Evolutionary conservation across 2,888 invertebrate genomes (phyloP), one percentile per base, ranked within the genome.

Genomic region (Bruchidius siliquastri): DNA sequence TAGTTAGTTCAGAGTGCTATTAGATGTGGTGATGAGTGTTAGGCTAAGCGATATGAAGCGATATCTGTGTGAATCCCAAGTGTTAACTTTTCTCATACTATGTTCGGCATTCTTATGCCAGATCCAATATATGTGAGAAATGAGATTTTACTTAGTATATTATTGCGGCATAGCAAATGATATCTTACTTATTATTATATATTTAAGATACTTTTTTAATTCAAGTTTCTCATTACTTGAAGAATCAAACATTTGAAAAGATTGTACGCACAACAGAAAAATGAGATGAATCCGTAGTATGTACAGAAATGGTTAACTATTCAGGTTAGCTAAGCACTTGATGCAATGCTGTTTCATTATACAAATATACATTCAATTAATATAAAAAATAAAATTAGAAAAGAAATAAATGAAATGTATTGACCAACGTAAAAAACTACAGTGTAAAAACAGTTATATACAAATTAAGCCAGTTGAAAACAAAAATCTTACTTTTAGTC

Each of bases 61-160:
- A 20, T 68, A 18, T 74, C 70, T 72, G 72, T 69, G 67, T 49
- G n/a, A 8, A 26, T 26, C 3, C 49, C 30, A 30, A 30, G 4
- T 49, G 49, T 13, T 49, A 13, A 13, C 13, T 49, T 18, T 49
- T 49, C 26, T 49, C 49, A 13, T 49, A 18, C 49, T 8, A 49
- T 49, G 13, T 30, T 49, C 49, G 49, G 1, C 13, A 49, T 49
- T 13, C 26, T 8, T 26, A 2, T 26, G 2, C 26, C 26, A 26
- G 26, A 26, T 8, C 8, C 2, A 26, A 26, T 2, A 26, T 26
- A 26, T 4, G 26, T 2, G 2, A 26, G 2, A 26, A 26, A 26
- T 26, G 26, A 26, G 26, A 26, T 26, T 8, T n/a, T n/a, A n/a
- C n/a, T n/a, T n/a, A n/a, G n/a, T n/a, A n/a, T n/a, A n/a, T n/a